Evolutionary conservation across 2,113 vertebrate species (phyloP).

Genomic region (Hippolais icterina): DNA sequence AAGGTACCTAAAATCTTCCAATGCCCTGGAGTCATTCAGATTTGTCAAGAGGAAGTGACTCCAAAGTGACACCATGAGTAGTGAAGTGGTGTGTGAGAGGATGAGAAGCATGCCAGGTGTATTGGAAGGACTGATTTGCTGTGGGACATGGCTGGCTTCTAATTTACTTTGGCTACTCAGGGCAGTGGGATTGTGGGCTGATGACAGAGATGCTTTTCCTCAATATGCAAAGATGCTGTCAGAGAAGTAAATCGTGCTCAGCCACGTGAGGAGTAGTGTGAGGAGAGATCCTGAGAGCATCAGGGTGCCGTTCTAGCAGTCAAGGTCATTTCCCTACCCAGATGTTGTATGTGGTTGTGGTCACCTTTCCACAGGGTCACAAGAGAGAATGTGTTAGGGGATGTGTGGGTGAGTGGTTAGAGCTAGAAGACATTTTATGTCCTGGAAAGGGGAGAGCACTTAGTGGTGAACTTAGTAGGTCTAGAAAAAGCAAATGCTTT

Average conservation of each 20-base stretch:
- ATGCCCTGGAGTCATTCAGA: background rate
- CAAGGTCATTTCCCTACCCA: background rate
- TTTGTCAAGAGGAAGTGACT: background rate
- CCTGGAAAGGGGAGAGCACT: background rate
- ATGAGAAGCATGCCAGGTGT: background rate
- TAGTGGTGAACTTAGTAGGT: background rate
- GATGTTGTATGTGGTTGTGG: background rate
- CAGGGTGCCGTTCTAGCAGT: background rate
- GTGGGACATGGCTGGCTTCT: background rate
- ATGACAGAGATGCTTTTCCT: background rate
- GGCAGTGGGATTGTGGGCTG: background rate
- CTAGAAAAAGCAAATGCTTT: background rate
- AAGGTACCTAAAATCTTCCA: background rate
- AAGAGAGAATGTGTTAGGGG: background rate
- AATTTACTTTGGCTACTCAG: background rate
- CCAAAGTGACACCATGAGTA: background rate
- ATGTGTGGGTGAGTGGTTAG: background rate
- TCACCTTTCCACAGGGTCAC: background rate
- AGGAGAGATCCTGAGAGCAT: background rate
- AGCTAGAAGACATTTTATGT: background rate
- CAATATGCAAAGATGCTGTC: background rate
- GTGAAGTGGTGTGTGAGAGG: background rate
- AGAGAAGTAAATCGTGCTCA: background rate
- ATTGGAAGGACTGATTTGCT: background rate
- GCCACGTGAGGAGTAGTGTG: accelerated